A percentile compares a stretch with the other conserved stretches of the same genome.
Conservation (phyloP, 2,888 invertebrate species). For the Conops quadrifasciatus region DNA sequence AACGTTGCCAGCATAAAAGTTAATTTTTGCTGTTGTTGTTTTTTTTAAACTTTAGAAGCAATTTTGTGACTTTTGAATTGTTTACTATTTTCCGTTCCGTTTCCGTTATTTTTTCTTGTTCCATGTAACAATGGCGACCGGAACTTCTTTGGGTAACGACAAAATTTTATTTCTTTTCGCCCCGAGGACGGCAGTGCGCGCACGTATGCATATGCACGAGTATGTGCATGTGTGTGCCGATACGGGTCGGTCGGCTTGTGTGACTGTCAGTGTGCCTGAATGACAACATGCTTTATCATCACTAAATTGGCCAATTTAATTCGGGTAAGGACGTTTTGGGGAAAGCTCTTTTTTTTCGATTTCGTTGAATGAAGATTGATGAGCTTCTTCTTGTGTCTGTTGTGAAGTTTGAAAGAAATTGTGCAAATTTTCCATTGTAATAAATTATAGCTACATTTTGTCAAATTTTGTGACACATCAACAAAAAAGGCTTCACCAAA, state of each 20-base stretch:
- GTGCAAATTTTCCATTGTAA: neutral
- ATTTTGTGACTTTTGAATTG: too few relatives aligned
- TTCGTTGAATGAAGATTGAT: conserved; percentile 19
- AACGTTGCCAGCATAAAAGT: too few relatives aligned
- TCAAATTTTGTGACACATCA: neutral
- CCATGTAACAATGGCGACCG: neutral
- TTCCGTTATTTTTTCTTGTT: neutral
- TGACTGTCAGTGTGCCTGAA: conserved; percentile 4
- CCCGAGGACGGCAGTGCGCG: conserved; percentile 14
- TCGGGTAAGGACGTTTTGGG: neutral
- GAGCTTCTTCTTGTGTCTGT: neutral
- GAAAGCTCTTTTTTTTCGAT: neutral
- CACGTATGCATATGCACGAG: conserved; percentile 21
- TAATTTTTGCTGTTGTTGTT: too few relatives aligned
- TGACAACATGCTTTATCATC: conserved; percentile 32
- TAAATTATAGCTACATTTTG: neutral
- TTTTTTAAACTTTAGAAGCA: too few relatives aligned
- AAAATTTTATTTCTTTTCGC: conserved; percentile 20
- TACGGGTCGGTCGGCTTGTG: neutral
- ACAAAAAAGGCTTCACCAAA: too few relatives aligned
- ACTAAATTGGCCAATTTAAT: conserved; percentile 23
- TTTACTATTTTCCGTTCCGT: too few relatives aligned
- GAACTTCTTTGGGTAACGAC: conserved; percentile 12
- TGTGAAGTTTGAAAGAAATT: too few relatives aligned
- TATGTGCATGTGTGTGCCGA: conserved; percentile 4